Evolutionary conservation across 1,140 invertebrate genomes (phyloP).

Genomic region (Aporrectodea caliginosa): DNA sequence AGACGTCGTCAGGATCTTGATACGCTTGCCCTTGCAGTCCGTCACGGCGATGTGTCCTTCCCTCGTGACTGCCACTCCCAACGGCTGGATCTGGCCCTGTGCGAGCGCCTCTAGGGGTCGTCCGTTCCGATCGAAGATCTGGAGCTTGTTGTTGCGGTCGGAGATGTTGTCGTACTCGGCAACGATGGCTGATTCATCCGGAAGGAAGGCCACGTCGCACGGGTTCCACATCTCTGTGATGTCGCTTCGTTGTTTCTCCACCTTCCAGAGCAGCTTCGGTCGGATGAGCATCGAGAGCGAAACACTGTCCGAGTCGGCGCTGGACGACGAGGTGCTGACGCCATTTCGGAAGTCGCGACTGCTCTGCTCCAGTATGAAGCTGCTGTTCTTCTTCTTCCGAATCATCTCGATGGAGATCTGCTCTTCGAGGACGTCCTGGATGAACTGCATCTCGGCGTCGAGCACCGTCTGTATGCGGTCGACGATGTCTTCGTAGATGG

Average conservation of each 20-base stretch:
- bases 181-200: constrained; percentile 12
- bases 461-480: constrained; percentile 8
- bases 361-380: background rate
- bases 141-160: constrained; percentile 22
- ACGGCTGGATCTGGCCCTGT: constrained; percentile 19
- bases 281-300: background rate
- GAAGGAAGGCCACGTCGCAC: constrained; percentile 20
- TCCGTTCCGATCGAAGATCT: background rate
- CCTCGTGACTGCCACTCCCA: constrained; percentile 15
- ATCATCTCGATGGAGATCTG: background rate
- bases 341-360: background rate
- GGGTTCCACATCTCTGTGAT: constrained; percentile 18
- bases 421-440: background rate
- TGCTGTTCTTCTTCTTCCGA: background rate
- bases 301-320: background rate
- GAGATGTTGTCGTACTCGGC: constrained; percentile 26
- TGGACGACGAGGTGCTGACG: no score
- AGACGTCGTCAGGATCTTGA: constrained; percentile 20
- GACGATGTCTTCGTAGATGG: constrained; percentile 22
- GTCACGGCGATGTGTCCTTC: constrained; percentile 23
- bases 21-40: constrained; percentile 21
- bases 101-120: background rate
- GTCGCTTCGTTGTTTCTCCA: constrained; percentile 22
- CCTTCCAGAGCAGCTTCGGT: constrained; percentile 26
- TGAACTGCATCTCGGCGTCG: constrained; percentile 13